These are phyloP conservation scores for Branchinecta lindahli DNA, from an alignment of 1,140 invertebrate genomes.

Conservation along the genomic window DNA sequence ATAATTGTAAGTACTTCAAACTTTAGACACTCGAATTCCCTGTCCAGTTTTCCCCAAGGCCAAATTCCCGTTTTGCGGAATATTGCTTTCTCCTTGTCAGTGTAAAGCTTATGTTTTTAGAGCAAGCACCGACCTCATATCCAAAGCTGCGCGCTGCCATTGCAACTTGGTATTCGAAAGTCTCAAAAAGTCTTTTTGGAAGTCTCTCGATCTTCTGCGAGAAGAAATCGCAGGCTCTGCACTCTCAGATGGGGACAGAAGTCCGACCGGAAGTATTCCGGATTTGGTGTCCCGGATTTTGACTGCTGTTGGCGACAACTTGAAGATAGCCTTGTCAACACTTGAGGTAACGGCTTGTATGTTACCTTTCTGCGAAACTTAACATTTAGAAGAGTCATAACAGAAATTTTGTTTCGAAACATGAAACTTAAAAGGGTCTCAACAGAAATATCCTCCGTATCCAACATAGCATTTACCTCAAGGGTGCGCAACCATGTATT, in stretches of 20 bases:
- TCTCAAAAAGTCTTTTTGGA: slow-evolving; percentile 24
- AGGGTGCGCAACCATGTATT: no score
- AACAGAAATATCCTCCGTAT: no score
- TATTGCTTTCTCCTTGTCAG: no score
- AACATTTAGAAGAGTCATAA: no score
- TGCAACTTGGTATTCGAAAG: slow-evolving; percentile 32
- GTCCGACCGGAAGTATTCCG: neutral
- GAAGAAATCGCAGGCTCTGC: neutral
- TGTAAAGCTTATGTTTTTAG: slow-evolving; percentile 26
- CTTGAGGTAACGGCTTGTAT: neutral
- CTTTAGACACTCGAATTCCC: no score
- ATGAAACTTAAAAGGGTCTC: no score
- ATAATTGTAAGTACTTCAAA: no score
- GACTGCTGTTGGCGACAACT: neutral
- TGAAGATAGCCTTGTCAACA: neutral
- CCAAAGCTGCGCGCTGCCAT: slow-evolving; percentile 45
- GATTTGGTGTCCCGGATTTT: neutral
- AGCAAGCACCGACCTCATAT: slow-evolving; percentile 46
- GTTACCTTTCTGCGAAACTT: no score
- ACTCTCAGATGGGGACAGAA: neutral
- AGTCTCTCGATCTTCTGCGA: slow-evolving; percentile 21
- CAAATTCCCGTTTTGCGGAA: no score
- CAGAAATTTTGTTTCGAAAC: no score
- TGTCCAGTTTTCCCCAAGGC: no score
- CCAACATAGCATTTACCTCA: no score